Evolutionary conservation across 1,140 invertebrate species (phyloP).

Genomic region (Apolygus lucorum): DNA sequence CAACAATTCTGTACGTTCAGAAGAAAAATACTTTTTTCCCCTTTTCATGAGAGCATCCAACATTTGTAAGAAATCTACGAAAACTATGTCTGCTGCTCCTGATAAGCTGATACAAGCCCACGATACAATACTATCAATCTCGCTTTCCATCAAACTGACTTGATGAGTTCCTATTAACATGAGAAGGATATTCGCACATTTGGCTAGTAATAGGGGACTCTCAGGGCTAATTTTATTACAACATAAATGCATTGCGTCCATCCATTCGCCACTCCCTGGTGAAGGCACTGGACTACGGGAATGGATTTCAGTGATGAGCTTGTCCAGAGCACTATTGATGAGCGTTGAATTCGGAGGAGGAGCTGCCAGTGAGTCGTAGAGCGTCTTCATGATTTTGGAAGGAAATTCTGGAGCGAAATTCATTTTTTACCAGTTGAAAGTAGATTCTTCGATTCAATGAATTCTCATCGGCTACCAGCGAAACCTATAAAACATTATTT

Average conservation of each 20-base stretch:
- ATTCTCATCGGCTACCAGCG: too few species aligned
- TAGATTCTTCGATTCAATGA: too few species aligned
- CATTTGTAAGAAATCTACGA: conserved; percentile 19
- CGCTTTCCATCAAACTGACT: background rate
- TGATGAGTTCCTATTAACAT: conserved; percentile 11
- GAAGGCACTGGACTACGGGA: background rate
- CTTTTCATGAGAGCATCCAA: conserved; percentile 16
- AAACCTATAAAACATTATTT: too few species aligned
- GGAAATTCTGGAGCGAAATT: too few species aligned
- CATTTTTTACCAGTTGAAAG: too few species aligned
- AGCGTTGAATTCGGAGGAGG: background rate
- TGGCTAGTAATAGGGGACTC: conserved; percentile 12
- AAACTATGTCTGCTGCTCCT: conserved; percentile 11
- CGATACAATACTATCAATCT: background rate
- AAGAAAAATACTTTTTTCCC: background rate
- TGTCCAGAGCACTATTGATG: background rate
- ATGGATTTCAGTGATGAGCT: background rate
- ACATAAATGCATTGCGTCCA: background rate
- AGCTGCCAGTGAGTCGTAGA: too few species aligned
- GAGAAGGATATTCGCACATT: conserved; percentile 17
- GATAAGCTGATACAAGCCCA: conserved; percentile 4
- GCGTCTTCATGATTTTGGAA: too few species aligned
- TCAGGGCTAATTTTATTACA: background rate
- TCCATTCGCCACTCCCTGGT: background rate
- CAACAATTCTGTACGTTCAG: background rate